These are phyloP conservation scores for Sturmia bella DNA, from an alignment of 2,888 invertebrate species.

Conservation along the genomic window DNA sequence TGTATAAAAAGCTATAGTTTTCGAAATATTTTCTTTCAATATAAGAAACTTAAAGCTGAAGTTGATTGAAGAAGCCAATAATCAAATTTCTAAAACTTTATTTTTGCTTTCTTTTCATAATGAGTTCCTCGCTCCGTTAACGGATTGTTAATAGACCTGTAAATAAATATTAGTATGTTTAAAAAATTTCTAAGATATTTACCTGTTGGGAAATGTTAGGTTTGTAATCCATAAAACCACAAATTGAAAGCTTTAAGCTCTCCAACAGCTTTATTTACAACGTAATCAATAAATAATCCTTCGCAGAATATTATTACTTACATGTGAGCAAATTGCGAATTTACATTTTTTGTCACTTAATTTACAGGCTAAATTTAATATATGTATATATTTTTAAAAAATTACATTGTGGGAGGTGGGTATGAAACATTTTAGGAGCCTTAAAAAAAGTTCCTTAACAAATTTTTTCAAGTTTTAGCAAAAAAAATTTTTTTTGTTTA, in stretches of 20 bases:
- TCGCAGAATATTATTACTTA: constrained; percentile 50
- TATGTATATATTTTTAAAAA: constrained; percentile 62
- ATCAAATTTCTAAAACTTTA: neutral
- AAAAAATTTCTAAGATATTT: constrained; percentile 49
- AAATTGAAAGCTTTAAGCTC: constrained; percentile 30
- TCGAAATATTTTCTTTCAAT: constrained; percentile 3
- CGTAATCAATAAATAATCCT: constrained; percentile 23
- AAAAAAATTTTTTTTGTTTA: constrained; percentile 29
- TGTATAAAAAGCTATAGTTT: constrained; percentile 32
- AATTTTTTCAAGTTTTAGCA: constrained; percentile 12
- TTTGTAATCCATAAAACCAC: constrained; percentile 25
- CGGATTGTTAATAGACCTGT: constrained; percentile 30
- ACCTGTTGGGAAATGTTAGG: constrained; percentile 47
- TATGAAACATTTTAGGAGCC: constrained; percentile 42
- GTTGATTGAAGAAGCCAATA: constrained; percentile 16
- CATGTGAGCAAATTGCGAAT: constrained; percentile 52
- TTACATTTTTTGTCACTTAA: constrained; percentile 45
- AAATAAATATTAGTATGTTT: constrained; percentile 62
- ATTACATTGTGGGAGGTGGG: constrained; percentile 20
- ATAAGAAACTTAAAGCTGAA: constrained; percentile 7
- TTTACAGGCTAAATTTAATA: constrained; percentile 62
- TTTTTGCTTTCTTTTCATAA: neutral
- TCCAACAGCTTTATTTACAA: constrained; percentile 12
- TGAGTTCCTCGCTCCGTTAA: neutral
- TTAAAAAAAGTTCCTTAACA: constrained; percentile 25